These are phyloP conservation scores for Pandion haliaetus DNA, from an alignment of 2,113 vertebrate genomes.

Conservation along the genomic window DNA sequence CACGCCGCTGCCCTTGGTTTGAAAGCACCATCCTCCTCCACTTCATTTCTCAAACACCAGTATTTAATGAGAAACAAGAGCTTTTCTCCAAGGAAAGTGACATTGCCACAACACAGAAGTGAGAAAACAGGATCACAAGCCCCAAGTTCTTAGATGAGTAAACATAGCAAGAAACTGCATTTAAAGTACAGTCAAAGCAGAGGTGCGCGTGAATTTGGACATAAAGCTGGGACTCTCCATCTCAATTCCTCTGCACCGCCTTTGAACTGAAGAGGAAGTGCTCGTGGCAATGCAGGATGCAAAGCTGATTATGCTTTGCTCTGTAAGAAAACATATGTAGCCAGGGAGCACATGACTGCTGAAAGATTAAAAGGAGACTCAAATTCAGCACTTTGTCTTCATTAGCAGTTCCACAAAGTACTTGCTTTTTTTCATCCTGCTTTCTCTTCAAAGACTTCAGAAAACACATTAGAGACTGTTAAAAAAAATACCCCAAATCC, in stretches of 20 bases:
- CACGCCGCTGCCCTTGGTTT: background rate
- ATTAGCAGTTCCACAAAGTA: background rate
- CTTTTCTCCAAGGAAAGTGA: background rate
- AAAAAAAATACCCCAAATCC: background rate
- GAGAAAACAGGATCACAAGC: background rate
- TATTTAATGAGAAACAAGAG: conserved; percentile 1
- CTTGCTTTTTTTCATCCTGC: background rate
- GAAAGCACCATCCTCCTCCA: background rate
- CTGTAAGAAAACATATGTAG: background rate
- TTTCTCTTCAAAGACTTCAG: background rate
- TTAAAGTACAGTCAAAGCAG: background rate
- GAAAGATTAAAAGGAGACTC: conserved; percentile 19
- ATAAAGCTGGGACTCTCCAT: background rate
- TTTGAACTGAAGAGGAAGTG: conserved; percentile 65
- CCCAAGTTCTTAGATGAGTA: background rate
- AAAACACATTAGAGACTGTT: background rate
- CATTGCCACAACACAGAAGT: background rate
- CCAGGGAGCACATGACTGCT: conserved; percentile 13
- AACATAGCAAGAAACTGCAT: background rate
- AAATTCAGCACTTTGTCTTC: conserved; percentile 5
- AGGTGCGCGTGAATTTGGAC: conserved; percentile 36
- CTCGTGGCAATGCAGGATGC: conserved; percentile 47
- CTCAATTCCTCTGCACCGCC: background rate
- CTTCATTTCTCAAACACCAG: background rate
- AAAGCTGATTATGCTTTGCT: conserved; percentile 16